phyloP scores from a whole-genome alignment of 2,113 vertebrate species.

The Alaudala cheleensis region DNA sequence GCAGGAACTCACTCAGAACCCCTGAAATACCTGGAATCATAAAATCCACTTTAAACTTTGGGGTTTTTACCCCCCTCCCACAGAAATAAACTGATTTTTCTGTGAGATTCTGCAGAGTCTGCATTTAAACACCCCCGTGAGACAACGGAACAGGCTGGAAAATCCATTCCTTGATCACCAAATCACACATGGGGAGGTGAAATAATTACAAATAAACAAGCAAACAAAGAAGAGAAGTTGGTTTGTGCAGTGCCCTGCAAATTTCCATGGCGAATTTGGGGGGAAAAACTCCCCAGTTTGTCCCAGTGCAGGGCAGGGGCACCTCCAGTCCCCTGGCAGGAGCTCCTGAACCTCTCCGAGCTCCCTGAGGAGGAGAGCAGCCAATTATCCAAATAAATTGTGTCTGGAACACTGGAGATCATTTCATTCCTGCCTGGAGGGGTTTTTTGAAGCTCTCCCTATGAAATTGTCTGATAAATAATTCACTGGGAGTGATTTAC shows the following conservation, averaged over 20 bases:
- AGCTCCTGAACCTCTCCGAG: not conserved
- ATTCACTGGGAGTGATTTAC: slow-evolving; percentile 72
- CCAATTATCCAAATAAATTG: slow-evolving; percentile 71
- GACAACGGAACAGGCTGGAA: not conserved
- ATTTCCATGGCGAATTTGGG: too few species aligned
- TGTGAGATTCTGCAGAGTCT: not conserved
- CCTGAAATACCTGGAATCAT: not conserved
- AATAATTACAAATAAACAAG: not conserved
- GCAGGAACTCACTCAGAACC: not conserved
- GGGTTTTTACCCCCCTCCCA: too few species aligned
- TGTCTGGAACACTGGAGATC: slow-evolving; percentile 65
- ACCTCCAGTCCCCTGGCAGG: not conserved
- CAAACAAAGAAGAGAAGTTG: not conserved
- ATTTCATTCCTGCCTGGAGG: slow-evolving; percentile 72
- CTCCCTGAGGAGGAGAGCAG: slow-evolving; percentile 21
- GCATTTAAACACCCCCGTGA: fast-evolving
- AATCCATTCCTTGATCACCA: not conserved
- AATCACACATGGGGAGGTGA: not conserved
- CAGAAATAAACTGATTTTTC: not conserved
- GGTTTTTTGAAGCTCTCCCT: slow-evolving; percentile 68
- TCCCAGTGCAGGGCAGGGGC: not conserved
- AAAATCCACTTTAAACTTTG: not conserved
- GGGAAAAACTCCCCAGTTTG: not conserved
- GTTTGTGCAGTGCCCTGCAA: not conserved
- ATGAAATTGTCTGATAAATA: slow-evolving; percentile 73